These are phyloP conservation scores for Amblyteles armatorius DNA, from an alignment of 2,888 invertebrate species.

Conservation along the genomic window DNA sequence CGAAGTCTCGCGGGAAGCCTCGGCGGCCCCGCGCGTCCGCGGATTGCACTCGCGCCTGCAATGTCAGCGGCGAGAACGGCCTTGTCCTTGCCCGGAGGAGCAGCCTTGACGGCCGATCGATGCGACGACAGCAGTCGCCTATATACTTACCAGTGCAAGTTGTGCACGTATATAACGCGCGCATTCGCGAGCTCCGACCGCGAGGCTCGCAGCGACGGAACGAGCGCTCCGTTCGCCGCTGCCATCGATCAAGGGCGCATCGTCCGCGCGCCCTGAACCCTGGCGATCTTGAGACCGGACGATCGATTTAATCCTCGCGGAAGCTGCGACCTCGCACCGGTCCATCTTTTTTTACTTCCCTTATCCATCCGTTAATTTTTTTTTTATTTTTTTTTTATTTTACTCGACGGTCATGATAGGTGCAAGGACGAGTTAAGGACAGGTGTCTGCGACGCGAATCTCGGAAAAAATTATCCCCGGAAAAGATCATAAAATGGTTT, in stretches of 20 bases:
- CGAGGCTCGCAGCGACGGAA: not conserved
- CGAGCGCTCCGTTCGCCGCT: slow-evolving; percentile 15
- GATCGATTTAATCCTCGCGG: too few species aligned
- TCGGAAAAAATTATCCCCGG: too few species aligned
- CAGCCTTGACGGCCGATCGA: slow-evolving; percentile 80
- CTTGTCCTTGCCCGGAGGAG: slow-evolving; percentile 81
- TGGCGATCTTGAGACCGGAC: not conserved
- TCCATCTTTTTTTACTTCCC: too few species aligned
- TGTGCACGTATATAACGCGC: slow-evolving; percentile 39
- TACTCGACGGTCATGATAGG: too few species aligned
- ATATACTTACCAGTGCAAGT: slow-evolving; percentile 58
- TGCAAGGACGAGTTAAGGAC: too few species aligned
- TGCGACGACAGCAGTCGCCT: slow-evolving; percentile 70
- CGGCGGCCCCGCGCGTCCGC: slow-evolving; percentile 52
- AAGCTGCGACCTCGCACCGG: too few species aligned
- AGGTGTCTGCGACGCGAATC: too few species aligned
- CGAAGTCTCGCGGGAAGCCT: slow-evolving; percentile 66
- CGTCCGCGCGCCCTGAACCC: slow-evolving; percentile 14
- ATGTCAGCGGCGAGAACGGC: slow-evolving; percentile 77
- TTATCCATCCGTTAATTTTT: too few species aligned
- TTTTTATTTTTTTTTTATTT: too few species aligned
- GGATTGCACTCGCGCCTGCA: slow-evolving; percentile 73
- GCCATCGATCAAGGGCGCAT: slow-evolving; percentile 3
- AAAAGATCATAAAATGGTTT: too few species aligned
- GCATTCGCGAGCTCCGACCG: slow-evolving; percentile 7